Evolutionary conservation across 1,140 invertebrate species (phyloP), one percentile per base, ranked within the genome.

Genomic region (Drosophila ercepeae): DNA sequence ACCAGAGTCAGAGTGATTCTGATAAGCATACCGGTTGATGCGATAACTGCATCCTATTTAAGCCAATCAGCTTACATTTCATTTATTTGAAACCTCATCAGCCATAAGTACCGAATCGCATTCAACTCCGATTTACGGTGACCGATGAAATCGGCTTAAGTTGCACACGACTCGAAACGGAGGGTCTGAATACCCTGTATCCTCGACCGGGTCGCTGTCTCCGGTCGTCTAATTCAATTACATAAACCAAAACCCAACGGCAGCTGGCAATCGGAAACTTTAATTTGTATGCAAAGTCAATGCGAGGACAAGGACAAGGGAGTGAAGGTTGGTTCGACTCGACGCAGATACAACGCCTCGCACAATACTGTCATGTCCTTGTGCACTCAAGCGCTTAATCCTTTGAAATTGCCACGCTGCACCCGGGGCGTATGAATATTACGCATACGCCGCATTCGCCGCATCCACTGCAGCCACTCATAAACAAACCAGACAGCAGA

Each of bases 211-310:
- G 49, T 55, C 60, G 60, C 55, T 78, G 72, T 74, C 72, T 73
- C 69, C 21, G 8, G 25, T 42, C 58, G 44, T 25, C 51, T 86
- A 83, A 84, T 88, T 84, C 81, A 84, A 84, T 84, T 84, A 81
- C 67, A 86, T 81, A 76, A 72, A 86, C 60, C 81, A 67, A 42
- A n/a, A 53, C 19, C 58, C 50, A 44, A 53, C 70, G 60, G 63
- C 57, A 63, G 44, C 23, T 34, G 16, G 67, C 13, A 59, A 55
- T 65, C 45, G 58, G 60, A 81, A 81, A 86, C 75, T 84, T 86
- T 83, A 88, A 76, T 84, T 84, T 84, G 82, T 69, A 86, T 84
- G 81, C 76, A 84, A 86, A 84, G 76, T 86, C 82, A 88, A 88
- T 77, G 65, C 53, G 25, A 39, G 11, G 16, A n/a, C n/a, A 19